Evolutionary conservation across 1,140 invertebrate species (phyloP).

Genomic region (Centruroides sculpturatus): DNA sequence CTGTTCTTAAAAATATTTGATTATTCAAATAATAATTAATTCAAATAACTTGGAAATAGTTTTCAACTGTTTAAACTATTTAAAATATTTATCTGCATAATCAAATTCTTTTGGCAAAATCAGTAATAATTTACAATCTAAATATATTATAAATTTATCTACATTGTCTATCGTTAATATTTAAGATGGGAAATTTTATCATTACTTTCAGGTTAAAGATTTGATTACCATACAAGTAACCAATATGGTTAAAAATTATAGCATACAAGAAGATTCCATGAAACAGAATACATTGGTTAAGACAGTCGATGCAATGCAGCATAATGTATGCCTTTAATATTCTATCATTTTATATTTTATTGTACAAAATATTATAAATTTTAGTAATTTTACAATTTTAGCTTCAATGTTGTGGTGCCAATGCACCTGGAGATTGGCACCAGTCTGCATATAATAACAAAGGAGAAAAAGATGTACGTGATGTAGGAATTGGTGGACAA

Average conservation of each 20-base stretch:
- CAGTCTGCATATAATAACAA: constrained; percentile 13
- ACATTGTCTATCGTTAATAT: no score
- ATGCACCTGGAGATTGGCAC: constrained; percentile 19
- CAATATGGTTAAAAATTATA: constrained; percentile 50
- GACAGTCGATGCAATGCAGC: constrained; percentile 52
- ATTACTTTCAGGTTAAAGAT: constrained; percentile 34
- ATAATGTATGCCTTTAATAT: constrained; percentile 32
- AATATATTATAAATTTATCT: no score
- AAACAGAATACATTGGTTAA: constrained; percentile 37
- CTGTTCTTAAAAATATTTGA: no score
- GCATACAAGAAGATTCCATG: background rate
- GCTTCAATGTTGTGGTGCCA: constrained; percentile 21
- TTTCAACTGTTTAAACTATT: no score
- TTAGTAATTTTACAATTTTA: constrained; percentile 1
- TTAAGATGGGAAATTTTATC: background rate
- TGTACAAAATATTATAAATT: background rate
- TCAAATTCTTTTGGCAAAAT: no score
- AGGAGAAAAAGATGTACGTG: background rate
- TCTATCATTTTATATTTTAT: no score
- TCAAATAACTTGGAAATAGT: no score
- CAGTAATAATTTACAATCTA: no score
- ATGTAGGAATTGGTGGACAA: constrained; percentile 3
- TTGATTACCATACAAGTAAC: constrained; percentile 44
- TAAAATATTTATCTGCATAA: no score
- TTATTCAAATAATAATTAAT: no score